Base-by-base conservation (phyloP, 2,113 vertebrate species). In the Percopsis transmontana region DNA sequence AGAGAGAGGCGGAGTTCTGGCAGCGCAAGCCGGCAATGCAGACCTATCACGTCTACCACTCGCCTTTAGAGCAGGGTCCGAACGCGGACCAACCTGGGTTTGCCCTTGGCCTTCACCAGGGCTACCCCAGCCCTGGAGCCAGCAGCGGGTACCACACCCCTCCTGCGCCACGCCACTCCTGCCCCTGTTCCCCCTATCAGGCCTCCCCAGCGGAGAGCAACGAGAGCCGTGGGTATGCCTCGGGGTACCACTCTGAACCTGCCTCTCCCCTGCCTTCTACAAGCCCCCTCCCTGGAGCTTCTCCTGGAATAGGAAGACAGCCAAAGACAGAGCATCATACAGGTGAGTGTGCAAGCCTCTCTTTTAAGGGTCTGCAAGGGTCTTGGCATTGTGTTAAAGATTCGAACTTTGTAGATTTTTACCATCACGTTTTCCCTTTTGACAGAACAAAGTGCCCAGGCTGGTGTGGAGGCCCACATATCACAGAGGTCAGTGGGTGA, bases 111-210 rank as follows among this genome's bases (percentile, higher is more conserved):
- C 83, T 76, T 55, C 84, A 79, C 50, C 86, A 73, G 55, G 76
- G 56, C 51, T 88, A 79, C 79, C 79, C 84, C 42, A 86, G 83
- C 24, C 80, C 92, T 56, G 91, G 87, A 39, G 77, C 69, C 51
- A 89, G 88, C 81, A 91, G 91, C 61, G 91, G 89, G 7, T 92
- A 90, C 74, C 87, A 91, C 71, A 91, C 87, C 1, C 91, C 90
- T 51, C 74, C 74, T 19, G 79, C 71, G 24, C 80, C 83, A 9
- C 86, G 68, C 18, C 76, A 87, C 68, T 91, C 85, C 44, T 93
- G 87, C 61, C 83, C 91, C 66, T 92, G 89, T 68, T 85, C 89
- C 69, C 88, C 91, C 41, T 79, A 82, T 62, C 85, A 84, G 47
- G 74, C 82, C 2, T 92, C 83, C 76, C 85, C 80, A 65, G 86